Evolutionary conservation across 1,140 invertebrate genomes (phyloP).

Genomic region (Parasteatoda tepidariorum): DNA sequence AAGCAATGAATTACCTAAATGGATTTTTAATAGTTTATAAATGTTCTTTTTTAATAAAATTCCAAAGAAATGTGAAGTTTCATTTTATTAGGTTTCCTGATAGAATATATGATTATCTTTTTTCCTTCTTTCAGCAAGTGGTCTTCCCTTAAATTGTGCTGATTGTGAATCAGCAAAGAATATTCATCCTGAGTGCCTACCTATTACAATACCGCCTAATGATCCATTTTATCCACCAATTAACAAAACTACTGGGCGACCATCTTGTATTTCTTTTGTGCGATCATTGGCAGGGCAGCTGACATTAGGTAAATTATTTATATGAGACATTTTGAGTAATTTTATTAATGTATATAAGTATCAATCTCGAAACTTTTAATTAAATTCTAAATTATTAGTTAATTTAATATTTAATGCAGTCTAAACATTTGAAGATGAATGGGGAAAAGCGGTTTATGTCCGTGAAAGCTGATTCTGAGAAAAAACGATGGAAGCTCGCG

Average conservation of each 20-base stretch:
- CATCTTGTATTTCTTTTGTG: slow-evolving; percentile 93
- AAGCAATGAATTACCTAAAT: no score
- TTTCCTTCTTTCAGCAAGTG: slow-evolving; percentile 37
- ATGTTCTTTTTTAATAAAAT: no score
- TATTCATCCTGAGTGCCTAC: slow-evolving; percentile 81
- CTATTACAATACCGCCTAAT: slow-evolving; percentile 72
- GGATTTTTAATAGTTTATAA: no score
- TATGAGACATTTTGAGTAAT: background rate
- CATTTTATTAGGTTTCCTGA: no score
- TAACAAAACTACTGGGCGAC: slow-evolving; percentile 82
- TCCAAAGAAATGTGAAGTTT: no score
- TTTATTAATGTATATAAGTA: no score
- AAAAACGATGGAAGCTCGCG: no score
- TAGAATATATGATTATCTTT: background rate
- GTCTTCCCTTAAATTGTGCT: slow-evolving; percentile 76
- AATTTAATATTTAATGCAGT: no score
- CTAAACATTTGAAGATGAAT: no score
- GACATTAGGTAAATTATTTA: slow-evolving; percentile 70
- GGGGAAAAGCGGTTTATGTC: background rate
- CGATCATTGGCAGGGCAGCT: slow-evolving; percentile 90
- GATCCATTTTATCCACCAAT: slow-evolving; percentile 74
- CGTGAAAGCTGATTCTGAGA: no score
- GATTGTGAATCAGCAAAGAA: slow-evolving; percentile 79
- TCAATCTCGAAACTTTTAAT: no score
- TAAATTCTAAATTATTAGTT: background rate